A percentile compares a stretch with the other conserved stretches of the same genome.
These are phyloP conservation scores for Glyphotaelius pellucidus DNA, from an alignment of 2,888 invertebrate species.

Conservation along the genomic window DNA sequence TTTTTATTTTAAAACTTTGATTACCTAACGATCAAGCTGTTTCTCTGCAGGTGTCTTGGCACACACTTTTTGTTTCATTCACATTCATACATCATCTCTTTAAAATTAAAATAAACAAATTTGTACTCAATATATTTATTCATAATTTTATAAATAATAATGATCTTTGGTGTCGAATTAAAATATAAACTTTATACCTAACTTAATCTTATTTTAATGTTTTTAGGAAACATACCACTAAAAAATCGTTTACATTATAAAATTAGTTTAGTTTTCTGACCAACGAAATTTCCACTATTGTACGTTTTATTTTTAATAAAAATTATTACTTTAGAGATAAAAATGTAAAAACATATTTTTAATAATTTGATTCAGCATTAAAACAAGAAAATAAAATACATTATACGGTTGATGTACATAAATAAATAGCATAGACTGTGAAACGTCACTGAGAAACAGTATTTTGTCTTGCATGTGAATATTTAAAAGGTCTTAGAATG, in stretches of 20 bases:
- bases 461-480: too few species aligned
- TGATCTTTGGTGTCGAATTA: not conserved
- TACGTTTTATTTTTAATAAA: too few species aligned
- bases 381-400: not conserved
- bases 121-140: constrained; percentile 16
- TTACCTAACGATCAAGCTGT: too few species aligned
- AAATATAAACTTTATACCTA: not conserved
- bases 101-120: not conserved
- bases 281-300: not conserved
- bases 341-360: not conserved
- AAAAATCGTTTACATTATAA: not conserved
- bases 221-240: not conserved
- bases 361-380: not conserved
- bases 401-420: not conserved
- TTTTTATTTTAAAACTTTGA: too few species aligned
- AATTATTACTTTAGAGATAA: not conserved
- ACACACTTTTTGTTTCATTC: too few species aligned
- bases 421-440: too few species aligned
- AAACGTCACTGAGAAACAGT: too few species aligned
- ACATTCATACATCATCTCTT: too few species aligned
- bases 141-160: constrained; percentile 5
- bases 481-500: too few species aligned
- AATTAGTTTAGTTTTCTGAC: not conserved
- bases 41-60: too few species aligned
- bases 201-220: not conserved